phyloP scores from a whole-genome alignment of 2,888 invertebrate species.

The Phengaris alcon region DNA sequence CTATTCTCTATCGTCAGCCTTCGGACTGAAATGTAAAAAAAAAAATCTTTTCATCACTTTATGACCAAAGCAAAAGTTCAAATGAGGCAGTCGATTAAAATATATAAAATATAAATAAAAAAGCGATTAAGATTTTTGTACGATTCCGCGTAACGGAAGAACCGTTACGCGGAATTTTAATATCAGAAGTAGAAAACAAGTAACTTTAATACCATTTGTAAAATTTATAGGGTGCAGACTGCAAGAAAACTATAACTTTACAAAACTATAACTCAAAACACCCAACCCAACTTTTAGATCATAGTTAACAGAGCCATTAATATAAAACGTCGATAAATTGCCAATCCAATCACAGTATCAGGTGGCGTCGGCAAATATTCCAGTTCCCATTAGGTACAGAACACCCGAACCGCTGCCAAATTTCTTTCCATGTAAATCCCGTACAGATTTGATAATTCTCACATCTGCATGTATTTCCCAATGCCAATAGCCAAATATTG shows the following conservation, averaged over 20 bases:
- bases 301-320: neutral
- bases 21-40: too few relatives aligned
- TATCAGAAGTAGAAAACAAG: too few relatives aligned
- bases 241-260: too few relatives aligned
- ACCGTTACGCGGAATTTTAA: too few relatives aligned
- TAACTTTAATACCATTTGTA: too few relatives aligned
- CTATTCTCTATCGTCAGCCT: too few relatives aligned
- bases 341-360: conserved; percentile 25
- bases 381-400: conserved; percentile 10
- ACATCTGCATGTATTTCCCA: conserved; percentile 7
- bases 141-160: too few relatives aligned
- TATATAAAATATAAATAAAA: too few relatives aligned
- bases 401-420: neutral
- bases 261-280: neutral
- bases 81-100: too few relatives aligned
- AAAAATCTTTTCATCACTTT: neutral
- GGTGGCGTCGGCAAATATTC: conserved; percentile 22
- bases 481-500: neutral
- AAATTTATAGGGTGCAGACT: too few relatives aligned
- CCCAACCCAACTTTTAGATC: neutral
- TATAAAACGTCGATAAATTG: neutral
- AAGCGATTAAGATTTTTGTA: too few relatives aligned
- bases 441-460: neutral
- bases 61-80: neutral
- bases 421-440: neutral